Conservation (phyloP, 2,797 vertebrate genomes). For the Melopsittacus undulatus region DNA sequence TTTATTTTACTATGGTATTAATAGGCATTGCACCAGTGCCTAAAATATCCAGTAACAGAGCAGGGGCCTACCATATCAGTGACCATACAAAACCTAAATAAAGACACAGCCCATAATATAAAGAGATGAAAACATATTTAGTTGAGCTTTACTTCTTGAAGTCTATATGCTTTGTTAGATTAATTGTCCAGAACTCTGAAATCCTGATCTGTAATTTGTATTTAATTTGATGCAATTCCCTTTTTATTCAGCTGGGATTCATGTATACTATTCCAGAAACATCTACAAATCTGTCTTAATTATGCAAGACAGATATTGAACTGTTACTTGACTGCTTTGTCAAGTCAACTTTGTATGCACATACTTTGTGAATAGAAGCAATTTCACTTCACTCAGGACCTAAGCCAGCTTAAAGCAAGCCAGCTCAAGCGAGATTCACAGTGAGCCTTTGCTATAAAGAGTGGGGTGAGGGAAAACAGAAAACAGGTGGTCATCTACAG, state of each 20-base stretch:
- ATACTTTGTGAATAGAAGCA: not conserved
- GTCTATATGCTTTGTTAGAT: not conserved
- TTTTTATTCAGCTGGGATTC: not conserved
- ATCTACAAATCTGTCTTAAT: not conserved
- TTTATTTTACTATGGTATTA: not conserved
- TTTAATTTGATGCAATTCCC: not conserved
- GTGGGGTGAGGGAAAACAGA: too few species aligned
- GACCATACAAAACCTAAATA: not conserved
- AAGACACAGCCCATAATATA: not conserved
- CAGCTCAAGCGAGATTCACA: not conserved
- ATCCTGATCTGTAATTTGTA: not conserved
- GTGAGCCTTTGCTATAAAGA: not conserved
- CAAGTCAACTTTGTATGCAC: not conserved
- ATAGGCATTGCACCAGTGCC: not conserved
- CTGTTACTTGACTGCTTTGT: not conserved
- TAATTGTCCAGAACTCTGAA: not conserved
- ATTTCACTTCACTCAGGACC: not conserved
- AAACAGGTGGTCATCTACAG: not conserved
- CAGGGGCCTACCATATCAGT: not conserved
- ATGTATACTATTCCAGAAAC: not conserved
- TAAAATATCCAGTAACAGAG: not conserved
- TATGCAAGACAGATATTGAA: not conserved
- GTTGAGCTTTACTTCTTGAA: not conserved
- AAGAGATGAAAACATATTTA: not conserved
- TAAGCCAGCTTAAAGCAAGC: not conserved